These are phyloP conservation scores for Eurytoma adleriae DNA, from an alignment of 2,888 invertebrate genomes.

Conservation along the genomic window DNA sequence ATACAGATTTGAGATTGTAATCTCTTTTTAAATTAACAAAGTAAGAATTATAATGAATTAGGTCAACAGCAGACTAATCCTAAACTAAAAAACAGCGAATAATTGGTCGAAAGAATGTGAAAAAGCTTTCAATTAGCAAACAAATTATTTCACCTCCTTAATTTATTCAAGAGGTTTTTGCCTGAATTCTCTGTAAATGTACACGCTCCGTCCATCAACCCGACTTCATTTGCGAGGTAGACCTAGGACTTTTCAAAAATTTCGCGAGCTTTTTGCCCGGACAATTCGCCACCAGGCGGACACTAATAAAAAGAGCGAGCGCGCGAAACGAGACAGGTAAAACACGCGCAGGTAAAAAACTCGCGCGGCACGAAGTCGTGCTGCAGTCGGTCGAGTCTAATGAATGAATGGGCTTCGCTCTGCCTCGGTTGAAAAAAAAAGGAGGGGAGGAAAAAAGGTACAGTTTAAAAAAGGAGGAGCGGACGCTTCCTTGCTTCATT, in stretches of 20 bases:
- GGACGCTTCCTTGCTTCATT: slow-evolving; percentile 34
- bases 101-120: no score
- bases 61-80: no score
- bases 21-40: no score
- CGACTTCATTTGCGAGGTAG: slow-evolving; percentile 10
- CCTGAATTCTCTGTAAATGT: background rate
- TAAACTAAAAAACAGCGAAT: no score
- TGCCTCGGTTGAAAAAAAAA: slow-evolving; percentile 55
- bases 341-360: slow-evolving; percentile 38
- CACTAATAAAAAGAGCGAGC: background rate
- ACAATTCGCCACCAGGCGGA: background rate
- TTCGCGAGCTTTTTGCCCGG: slow-evolving; percentile 39
- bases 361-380: slow-evolving; percentile 38
- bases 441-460: slow-evolving; percentile 55
- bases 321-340: slow-evolving; percentile 5
- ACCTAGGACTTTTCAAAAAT: slow-evolving; percentile 45
- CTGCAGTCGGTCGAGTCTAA: slow-evolving; percentile 63
- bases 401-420: slow-evolving; percentile 64
- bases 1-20: no score
- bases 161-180: background rate
- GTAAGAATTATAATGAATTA: no score
- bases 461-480: slow-evolving; percentile 22
- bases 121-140: background rate
- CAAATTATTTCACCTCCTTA: slow-evolving; percentile 9
- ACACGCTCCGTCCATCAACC: background rate